Percentiles rank a stretch among this genome's conserved stretches.
Conservation (phyloP, 1,140 invertebrate genomes). For the Nephila pilipes region DNA sequence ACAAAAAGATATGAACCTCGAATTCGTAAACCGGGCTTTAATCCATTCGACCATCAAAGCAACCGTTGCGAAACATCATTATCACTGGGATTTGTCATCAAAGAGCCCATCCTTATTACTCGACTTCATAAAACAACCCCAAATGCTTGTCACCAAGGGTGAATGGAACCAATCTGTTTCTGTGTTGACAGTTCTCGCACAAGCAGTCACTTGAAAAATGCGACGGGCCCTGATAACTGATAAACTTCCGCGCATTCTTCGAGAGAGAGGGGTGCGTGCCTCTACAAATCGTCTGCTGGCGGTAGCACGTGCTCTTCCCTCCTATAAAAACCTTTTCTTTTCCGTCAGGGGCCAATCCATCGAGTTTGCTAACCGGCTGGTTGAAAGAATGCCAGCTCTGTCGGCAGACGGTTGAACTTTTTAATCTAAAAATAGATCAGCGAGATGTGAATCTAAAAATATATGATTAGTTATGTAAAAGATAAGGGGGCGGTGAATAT, state of each 20-base stretch:
- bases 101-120: neutral
- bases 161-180: slow-evolving; percentile 18
- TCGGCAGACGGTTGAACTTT: slow-evolving; percentile 56
- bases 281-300: slow-evolving; percentile 6
- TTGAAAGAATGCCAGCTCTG: slow-evolving; percentile 33
- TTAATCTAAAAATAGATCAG: slow-evolving; percentile 45
- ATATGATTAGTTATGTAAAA: slow-evolving; percentile 51
- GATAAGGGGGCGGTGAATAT: slow-evolving; percentile 39
- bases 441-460: slow-evolving; percentile 55
- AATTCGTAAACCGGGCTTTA: too few species aligned
- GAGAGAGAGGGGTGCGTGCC: neutral
- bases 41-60: too few species aligned
- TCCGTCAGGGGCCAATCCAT: neutral
- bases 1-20: too few species aligned
- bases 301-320: neutral
- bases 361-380: neutral
- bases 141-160: neutral
- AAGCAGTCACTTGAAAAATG: slow-evolving; percentile 9
- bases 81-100: too few species aligned
- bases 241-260: slow-evolving; percentile 25
- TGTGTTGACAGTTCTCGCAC: slow-evolving; percentile 22
- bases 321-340: neutral
- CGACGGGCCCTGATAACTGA: slow-evolving; percentile 8
- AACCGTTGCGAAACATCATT: too few species aligned
- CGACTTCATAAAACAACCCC: neutral